A percentile compares a stretch with the other conserved stretches of the same genome.
Evolutionary conservation across 2,113 vertebrate genomes (phyloP).

Genomic region (Oreotrochilus melanogaster): DNA sequence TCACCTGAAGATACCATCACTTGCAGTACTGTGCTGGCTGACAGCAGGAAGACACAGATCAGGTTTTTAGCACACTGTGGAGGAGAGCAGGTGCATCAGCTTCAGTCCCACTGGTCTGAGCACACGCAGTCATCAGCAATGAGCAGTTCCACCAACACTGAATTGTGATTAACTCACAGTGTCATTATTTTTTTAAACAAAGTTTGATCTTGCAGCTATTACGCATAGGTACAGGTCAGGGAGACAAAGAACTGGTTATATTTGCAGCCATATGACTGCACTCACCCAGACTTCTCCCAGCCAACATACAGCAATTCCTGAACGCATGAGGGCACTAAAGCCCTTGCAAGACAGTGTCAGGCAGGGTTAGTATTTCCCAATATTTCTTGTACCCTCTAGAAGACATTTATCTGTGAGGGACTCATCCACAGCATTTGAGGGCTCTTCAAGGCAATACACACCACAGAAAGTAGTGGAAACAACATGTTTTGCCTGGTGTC

Average conservation of each 20-base stretch:
- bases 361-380: neutral
- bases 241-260: neutral
- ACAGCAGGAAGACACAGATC: fast-evolving
- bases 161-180: fast-evolving
- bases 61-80: fast-evolving
- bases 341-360: neutral
- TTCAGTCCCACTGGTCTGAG: fast-evolving
- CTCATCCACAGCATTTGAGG: neutral
- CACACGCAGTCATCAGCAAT: fast-evolving
- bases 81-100: neutral
- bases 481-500: too few relatives aligned
- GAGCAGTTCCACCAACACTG: neutral
- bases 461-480: neutral
- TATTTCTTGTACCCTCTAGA: neutral
- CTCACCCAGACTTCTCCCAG: neutral
- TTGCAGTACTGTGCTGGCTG: neutral
- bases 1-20: fast-evolving
- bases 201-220: neutral
- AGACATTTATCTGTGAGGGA: neutral
- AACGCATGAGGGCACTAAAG: conserved; percentile 64
- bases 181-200: fast-evolving
- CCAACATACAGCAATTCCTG: neutral
- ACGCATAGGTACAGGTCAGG: neutral
- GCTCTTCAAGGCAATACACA: neutral
- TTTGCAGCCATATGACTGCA: neutral